Evolutionary conservation across 2,888 invertebrate species (phyloP), one percentile per base, ranked within the genome.

Genomic region (Cephus sareptanus): DNA sequence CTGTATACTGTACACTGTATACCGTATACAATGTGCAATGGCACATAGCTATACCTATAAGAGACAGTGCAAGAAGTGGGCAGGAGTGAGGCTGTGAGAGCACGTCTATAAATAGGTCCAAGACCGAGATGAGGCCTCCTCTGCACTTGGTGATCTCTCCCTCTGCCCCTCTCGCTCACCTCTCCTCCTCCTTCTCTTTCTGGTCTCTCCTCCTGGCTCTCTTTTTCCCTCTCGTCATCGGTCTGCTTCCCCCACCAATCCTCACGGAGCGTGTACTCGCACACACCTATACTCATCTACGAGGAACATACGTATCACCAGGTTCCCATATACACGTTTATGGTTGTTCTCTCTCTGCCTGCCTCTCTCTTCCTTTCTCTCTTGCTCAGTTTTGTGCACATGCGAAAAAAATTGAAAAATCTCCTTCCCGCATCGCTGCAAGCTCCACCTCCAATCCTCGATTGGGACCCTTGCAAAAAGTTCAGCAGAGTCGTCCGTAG

Each of bases 1-100:
- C 70, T 15, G 30, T 70, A 70, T 33, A 70, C 71, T 33, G 71
- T 33, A 33, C 71, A 33, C 71, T 56, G 71, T 71, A 71, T 34
- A 71, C 34, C 37, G 73, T 77, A 82, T 76, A 83, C 82, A 82
- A 82, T 83, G 79, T 81, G 82, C 82, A 81, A 75, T 77, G 73
- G 78, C 81, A 75, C 80, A 75, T 70, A 77, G 34, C 69, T 75
- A 77, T 70, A 77, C 76, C 75, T 81, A 85, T 84, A 85, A 86
- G 86, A 88, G 87, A 88, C 87, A 87, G 87, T 86, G 87, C 87
- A 85, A 87, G 88, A 88, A 87, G 89, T 87, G 87, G 87, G 89
- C 87, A 88, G 88, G 88, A 89, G 90, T 89, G 89, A 89, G 89
- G 87, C 89, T 90, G 89, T 90, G 90, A 90, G 90, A 90, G 89